Evolutionary conservation across 2,113 vertebrate genomes (phyloP).

Genomic region (Tyto alba): DNA sequence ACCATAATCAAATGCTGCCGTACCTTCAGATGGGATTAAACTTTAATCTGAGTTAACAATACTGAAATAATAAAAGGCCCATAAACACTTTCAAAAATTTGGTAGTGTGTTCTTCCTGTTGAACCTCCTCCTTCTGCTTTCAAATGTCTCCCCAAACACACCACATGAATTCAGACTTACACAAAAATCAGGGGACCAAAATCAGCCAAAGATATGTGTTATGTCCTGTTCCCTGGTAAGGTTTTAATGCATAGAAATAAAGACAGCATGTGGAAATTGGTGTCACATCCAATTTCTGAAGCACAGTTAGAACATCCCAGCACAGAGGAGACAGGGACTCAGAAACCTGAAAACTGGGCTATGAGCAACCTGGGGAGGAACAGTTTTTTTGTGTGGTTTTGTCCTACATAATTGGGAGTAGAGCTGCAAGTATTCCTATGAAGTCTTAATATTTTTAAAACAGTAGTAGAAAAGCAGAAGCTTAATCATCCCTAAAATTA

Average conservation of each 20-base stretch:
- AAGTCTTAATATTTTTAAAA: neutral
- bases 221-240: neutral
- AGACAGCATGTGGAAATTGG: neutral
- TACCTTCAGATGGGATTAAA: constrained; percentile 8
- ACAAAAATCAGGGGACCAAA: neutral
- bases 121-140: neutral
- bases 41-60: neutral
- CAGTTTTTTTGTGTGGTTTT: neutral
- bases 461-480: neutral
- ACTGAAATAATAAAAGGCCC: neutral
- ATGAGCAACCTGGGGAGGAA: neutral
- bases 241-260: neutral
- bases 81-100: neutral
- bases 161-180: neutral
- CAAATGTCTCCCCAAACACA: neutral
- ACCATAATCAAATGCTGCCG: constrained; percentile 2
- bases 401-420: neutral
- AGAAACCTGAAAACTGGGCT: neutral
- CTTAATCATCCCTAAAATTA: neutral
- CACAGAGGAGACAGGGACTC: neutral
- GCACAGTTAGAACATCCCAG: neutral
- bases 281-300: neutral
- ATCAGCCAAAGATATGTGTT: neutral
- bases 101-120: neutral
- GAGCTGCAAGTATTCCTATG: neutral